Evolutionary conservation across 2,888 invertebrate genomes (phyloP).

Genomic region (Philereme vetulata): DNA sequence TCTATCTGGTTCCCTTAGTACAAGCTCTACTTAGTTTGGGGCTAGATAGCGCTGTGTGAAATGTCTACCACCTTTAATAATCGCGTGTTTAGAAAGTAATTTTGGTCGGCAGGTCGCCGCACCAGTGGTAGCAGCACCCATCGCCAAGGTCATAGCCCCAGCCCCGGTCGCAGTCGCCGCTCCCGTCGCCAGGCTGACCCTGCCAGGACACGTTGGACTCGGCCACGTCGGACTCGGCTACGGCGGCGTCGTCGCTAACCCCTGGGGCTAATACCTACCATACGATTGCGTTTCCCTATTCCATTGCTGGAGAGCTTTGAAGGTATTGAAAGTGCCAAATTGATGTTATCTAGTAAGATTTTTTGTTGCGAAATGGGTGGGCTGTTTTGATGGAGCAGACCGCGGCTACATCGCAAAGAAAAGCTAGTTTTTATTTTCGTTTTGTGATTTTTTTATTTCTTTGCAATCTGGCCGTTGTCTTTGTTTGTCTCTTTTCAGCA

Average conservation of each 20-base stretch:
- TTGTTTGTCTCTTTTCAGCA: constrained; percentile 49
- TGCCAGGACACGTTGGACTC: constrained; percentile 45
- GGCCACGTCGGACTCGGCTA: constrained; percentile 25
- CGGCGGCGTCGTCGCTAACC: constrained; percentile 55
- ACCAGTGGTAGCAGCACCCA: constrained; percentile 41
- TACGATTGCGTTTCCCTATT: constrained; percentile 35
- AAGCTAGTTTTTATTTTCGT: constrained; percentile 24
- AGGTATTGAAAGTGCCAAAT: constrained; percentile 28
- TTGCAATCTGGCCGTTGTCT: constrained; percentile 50
- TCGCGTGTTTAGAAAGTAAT: background rate
- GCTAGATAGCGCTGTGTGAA: no score
- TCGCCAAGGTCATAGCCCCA: constrained; percentile 52
- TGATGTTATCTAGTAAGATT: constrained; percentile 13
- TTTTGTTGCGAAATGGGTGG: constrained; percentile 17
- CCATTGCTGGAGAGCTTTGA: constrained; percentile 44
- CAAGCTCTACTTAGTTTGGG: no score
- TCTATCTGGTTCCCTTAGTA: no score
- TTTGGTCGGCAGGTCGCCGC: background rate
- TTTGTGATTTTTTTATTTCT: constrained; percentile 35
- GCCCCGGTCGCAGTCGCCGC: constrained; percentile 68
- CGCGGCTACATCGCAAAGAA: constrained; percentile 48
- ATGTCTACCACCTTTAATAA: no score
- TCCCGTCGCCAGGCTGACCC: constrained; percentile 58
- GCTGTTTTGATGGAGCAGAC: constrained; percentile 37
- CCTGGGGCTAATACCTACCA: constrained; percentile 63